Conservation (phyloP, 2,113 vertebrate species). For the Rhizomys pruinosus region DNA sequence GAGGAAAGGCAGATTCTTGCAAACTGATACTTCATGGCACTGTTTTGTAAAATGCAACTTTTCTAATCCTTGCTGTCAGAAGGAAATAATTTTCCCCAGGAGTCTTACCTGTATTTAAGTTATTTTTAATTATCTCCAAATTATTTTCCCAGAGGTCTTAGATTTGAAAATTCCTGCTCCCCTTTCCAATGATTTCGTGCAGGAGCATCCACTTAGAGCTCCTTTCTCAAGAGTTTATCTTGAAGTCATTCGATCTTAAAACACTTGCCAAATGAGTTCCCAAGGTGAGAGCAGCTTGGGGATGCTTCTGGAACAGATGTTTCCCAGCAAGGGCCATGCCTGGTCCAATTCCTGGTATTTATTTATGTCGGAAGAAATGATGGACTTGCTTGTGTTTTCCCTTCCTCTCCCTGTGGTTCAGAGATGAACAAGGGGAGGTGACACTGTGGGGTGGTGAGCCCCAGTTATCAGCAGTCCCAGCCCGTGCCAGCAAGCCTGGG, state of each 20-base stretch:
- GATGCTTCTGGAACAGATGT: conserved; percentile 54
- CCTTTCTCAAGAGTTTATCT: conserved; percentile 33
- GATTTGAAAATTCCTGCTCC: background rate
- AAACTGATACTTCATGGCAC: background rate
- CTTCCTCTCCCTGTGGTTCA: background rate
- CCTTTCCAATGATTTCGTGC: background rate
- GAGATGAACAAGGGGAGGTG: background rate
- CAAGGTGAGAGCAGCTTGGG: conserved; percentile 51
- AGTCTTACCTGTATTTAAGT: background rate
- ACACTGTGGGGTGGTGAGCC: background rate
- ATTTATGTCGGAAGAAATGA: background rate
- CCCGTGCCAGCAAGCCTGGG: conserved; percentile 40
- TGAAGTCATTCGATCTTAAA: conserved; percentile 51
- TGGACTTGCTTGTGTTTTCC: background rate
- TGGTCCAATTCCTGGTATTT: background rate
- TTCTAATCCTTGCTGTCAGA: conserved; percentile 2
- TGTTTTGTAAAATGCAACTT: background rate
- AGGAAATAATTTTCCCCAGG: background rate
- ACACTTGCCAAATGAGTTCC: conserved; percentile 23
- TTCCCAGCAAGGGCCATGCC: conserved; percentile 8
- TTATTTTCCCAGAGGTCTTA: conserved; percentile 47
- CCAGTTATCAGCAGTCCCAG: background rate
- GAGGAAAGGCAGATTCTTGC: background rate
- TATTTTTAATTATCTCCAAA: conserved; percentile 34
- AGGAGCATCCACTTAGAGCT: background rate